These are phyloP conservation scores for Charadrius vociferus DNA, from an alignment of 2,113 vertebrate genomes.

Conservation along the genomic window DNA sequence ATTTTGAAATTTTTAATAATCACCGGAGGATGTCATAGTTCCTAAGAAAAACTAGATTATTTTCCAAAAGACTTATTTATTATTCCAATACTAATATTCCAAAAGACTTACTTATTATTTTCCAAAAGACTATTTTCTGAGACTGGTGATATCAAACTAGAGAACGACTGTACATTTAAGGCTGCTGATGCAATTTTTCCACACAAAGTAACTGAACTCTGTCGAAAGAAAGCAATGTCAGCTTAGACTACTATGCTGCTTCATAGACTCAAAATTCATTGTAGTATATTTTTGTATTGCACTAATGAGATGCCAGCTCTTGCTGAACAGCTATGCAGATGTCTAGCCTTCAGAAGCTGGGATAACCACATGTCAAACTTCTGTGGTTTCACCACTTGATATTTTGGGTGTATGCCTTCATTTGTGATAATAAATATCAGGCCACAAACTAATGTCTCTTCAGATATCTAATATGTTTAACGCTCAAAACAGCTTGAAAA, in stretches of 20 bases:
- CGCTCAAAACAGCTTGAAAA: slow-evolving; percentile 43
- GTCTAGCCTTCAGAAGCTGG: not conserved
- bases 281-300: not conserved
- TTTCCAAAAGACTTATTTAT: not conserved
- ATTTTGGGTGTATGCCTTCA: not conserved
- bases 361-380: slow-evolving; percentile 11
- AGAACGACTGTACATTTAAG: not conserved
- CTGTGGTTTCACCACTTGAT: slow-evolving; percentile 28
- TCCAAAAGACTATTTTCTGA: not conserved
- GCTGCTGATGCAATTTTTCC: not conserved
- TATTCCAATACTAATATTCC: too few species aligned
- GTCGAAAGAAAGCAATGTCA: not conserved
- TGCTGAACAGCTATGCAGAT: slow-evolving; percentile 4
- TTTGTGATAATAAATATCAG: slow-evolving; percentile 61
- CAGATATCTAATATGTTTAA: slow-evolving; percentile 22
- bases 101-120: not conserved
- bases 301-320: not conserved
- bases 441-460: slow-evolving; percentile 17
- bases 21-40: not conserved
- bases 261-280: not conserved
- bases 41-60: not conserved
- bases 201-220: not conserved
- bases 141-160: not conserved
- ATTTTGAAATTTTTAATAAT: not conserved
- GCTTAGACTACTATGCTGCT: not conserved